Conservation (phyloP, 1,140 invertebrate genomes). For the Brachionus rotundiformis region DNA sequence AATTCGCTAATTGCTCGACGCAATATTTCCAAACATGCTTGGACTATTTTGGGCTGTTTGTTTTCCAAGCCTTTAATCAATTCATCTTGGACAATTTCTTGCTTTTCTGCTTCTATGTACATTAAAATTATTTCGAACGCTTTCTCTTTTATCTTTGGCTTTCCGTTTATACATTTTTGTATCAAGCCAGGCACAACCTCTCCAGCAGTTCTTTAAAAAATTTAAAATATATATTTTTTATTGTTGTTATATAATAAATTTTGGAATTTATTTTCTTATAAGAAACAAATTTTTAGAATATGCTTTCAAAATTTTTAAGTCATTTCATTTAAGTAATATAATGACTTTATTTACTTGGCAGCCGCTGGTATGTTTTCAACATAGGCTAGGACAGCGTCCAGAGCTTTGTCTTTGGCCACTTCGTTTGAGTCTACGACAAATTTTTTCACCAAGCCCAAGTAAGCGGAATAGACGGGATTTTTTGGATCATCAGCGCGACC, state of each 20-base stretch:
- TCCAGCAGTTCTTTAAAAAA: slow-evolving; percentile 72
- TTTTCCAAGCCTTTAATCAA: slow-evolving; percentile 84
- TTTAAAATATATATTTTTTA: not conserved
- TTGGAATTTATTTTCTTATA: too few relatives aligned
- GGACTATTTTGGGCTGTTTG: slow-evolving; percentile 92
- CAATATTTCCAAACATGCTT: slow-evolving; percentile 77
- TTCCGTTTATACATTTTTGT: slow-evolving; percentile 85
- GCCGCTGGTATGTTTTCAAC: slow-evolving; percentile 64
- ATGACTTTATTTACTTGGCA: slow-evolving; percentile 70
- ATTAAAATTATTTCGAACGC: slow-evolving; percentile 83
- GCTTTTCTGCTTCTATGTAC: slow-evolving; percentile 94
- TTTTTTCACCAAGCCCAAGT: slow-evolving; percentile 86
- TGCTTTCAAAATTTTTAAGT: too few relatives aligned
- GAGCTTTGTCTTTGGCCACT: slow-evolving; percentile 88
- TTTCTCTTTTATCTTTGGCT: slow-evolving; percentile 85
- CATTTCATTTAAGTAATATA: too few relatives aligned
- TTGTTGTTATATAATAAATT: too few relatives aligned
- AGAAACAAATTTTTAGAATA: too few relatives aligned
- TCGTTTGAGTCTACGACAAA: slow-evolving; percentile 92
- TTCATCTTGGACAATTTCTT: slow-evolving; percentile 80
- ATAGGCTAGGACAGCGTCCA: slow-evolving; percentile 85
- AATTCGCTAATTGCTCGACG: slow-evolving; percentile 73
- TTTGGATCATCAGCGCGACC: slow-evolving; percentile 72
- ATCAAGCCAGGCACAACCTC: slow-evolving; percentile 87
- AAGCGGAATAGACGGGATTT: slow-evolving; percentile 87